Evolutionary conservation across 2,888 invertebrate genomes (phyloP), one percentile per base, ranked within the genome.

Genomic region (Blastobasis lacticolella): DNA sequence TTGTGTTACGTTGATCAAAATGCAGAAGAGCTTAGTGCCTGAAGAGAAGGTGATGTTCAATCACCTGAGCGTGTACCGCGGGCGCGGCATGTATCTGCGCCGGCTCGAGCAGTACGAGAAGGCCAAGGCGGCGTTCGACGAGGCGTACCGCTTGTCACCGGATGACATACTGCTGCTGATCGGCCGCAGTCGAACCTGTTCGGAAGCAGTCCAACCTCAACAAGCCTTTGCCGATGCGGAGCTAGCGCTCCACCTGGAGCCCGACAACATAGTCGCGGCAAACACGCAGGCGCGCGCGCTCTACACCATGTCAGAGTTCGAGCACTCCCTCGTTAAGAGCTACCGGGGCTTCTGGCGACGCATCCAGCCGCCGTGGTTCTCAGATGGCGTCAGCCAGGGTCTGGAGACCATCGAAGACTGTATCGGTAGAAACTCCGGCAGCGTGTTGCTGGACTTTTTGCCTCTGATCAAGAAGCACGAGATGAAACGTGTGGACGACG

Each of bases 271-370:
- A 83, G 77, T 70, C 36, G 87, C 88, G 2, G 73, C 75, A 23
- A 83, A 84, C 57, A 84, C 86, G 85, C 86, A 87, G 59, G 73
- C 85, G 2, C 77, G 83, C 1, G 88, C 87, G 10, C 72, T 86
- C 74, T 87, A 88, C 58, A 81, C 85, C 8, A 81, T 87, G 83
- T 80, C 82, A 0, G 85, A 88, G 58, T 88, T 87, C 54, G 88
- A 88, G 53, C 72, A 78, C 42, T 84, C 85, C 1, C 78, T 87
- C 4, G 81, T 87, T n/a, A 82, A 84, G 75, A 87, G 86, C 59
- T 81, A 67, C 52, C 76, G 87, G 4, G 88, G 88, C 2, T 60
- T 73, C 0, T 67, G 80, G 36, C 53, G 57, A 38, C 77, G 88
- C 7, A 69, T 70, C 5, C 81, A 85, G 55, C 88, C 88, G 1